A percentile compares a stretch with the other conserved stretches of the same genome.
phyloP scores from a whole-genome alignment of 23 tunicate species.

The Aplidium turbinatum region DNA sequence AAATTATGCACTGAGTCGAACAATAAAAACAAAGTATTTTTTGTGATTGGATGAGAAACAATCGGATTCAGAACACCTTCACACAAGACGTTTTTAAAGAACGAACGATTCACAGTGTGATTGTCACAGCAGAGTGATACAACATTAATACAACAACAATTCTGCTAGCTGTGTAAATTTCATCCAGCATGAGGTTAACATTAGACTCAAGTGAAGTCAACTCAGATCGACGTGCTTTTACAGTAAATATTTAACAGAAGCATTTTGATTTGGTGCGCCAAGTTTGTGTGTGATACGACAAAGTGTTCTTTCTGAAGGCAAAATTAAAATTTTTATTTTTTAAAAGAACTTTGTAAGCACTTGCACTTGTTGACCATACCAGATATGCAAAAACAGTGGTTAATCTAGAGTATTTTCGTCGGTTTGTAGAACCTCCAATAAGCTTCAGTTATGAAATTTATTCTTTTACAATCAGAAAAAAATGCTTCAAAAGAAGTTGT shows the following conservation, averaged over 20 bases:
- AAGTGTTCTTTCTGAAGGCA: slow-evolving; percentile 25
- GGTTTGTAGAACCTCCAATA: neutral
- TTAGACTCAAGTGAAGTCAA: slow-evolving; percentile 1
- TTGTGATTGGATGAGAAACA: slow-evolving; percentile 11
- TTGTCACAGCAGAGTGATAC: slow-evolving; percentile 9
- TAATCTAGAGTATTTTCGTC: slow-evolving; percentile 1
- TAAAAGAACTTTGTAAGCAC: neutral
- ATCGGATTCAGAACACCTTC: slow-evolving; percentile 12
- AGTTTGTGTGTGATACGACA: slow-evolving; percentile 11
- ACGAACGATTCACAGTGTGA: slow-evolving; percentile 7
- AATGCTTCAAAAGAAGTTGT: neutral
- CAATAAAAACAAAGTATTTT: slow-evolving; percentile 13
- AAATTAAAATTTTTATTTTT: slow-evolving; percentile 8
- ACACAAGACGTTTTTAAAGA: slow-evolving; percentile 10
- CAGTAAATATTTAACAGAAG: slow-evolving; percentile 4
- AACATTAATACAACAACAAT: slow-evolving; percentile 2
- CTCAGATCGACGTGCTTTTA: neutral
- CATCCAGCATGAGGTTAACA: slow-evolving; percentile 9
- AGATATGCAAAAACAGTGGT: slow-evolving; percentile 6
- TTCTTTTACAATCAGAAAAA: neutral
- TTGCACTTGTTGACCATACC: neutral
- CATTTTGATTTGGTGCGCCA: too few species aligned
- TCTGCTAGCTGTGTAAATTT: slow-evolving; percentile 7
- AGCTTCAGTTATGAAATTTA: slow-evolving; percentile 1
- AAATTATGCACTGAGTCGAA: slow-evolving; percentile 23